phyloP scores from a whole-genome alignment of 2,113 vertebrate species.

The Neopipo cinnamomea region DNA sequence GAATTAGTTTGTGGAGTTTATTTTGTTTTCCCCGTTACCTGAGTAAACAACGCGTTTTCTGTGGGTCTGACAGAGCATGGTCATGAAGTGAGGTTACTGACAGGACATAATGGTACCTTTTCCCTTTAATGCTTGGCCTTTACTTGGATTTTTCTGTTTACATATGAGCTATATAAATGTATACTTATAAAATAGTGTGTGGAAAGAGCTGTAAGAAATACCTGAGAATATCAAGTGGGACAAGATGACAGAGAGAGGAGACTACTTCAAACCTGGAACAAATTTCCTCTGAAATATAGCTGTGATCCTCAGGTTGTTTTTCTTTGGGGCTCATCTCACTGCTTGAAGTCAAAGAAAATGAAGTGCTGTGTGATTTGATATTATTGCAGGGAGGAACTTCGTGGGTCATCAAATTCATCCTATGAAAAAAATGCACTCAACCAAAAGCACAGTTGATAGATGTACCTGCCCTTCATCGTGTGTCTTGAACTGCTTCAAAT shows the following conservation, averaged over 20 bases:
- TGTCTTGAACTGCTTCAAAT: neutral
- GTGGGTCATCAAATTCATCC: constrained; percentile 40
- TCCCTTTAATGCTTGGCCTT: neutral
- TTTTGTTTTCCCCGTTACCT: neutral
- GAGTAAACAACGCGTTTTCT: neutral
- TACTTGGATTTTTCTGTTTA: neutral
- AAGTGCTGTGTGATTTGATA: constrained; percentile 12
- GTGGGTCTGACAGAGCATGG: neutral
- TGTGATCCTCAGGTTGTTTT: constrained; percentile 10
- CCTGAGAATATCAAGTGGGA: neutral
- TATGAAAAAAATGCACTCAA: neutral
- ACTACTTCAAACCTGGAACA: neutral
- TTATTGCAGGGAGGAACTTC: constrained; percentile 10
- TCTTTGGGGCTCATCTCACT: neutral
- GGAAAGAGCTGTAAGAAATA: neutral
- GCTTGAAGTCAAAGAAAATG: neutral
- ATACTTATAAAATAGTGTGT: neutral
- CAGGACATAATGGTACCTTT: neutral
- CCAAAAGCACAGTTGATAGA: constrained; percentile 4
- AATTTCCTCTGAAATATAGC: neutral
- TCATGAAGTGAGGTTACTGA: neutral
- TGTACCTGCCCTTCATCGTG: constrained; percentile 27
- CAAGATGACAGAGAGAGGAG: neutral
- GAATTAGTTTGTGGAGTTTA: neutral
- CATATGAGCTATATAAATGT: neutral